Conservation (phyloP, 2,113 vertebrate genomes). For the Etia nguti region DNA sequence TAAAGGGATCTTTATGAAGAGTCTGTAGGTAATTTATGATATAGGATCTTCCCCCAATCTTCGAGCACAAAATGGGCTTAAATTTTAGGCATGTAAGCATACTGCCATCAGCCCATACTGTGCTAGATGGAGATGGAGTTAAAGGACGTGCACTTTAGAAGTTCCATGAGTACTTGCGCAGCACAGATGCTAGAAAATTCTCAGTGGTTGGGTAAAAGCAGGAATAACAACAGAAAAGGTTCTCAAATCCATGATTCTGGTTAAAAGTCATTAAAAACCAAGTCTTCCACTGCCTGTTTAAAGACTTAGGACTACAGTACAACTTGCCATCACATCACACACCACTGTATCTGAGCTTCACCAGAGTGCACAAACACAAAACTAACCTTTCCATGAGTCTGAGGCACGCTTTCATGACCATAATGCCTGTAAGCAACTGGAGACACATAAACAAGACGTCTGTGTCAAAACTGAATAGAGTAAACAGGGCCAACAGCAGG, state of each 20-base stretch:
- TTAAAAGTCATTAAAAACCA: neutral
- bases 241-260: neutral
- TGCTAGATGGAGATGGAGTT: neutral
- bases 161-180: neutral
- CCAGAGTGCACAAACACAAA: neutral
- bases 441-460: neutral
- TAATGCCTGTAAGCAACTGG: neutral
- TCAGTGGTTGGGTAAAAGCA: neutral
- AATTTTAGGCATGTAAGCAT: neutral
- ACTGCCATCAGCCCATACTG: neutral
- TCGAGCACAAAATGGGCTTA: neutral
- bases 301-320: neutral
- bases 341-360: neutral
- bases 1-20: neutral
- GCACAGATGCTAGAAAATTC: neutral
- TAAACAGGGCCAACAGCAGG: neutral
- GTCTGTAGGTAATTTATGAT: neutral
- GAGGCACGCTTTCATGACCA: neutral
- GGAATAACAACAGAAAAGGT: neutral
- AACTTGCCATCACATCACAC: neutral
- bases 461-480: neutral
- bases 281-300: neutral
- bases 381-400: neutral
- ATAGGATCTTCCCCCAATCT: neutral
- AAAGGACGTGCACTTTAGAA: neutral